Evolutionary conservation across 2,797 vertebrate species (phyloP), one percentile per base, ranked within the genome.

Genomic region (Semaprochilodus insignis): DNA sequence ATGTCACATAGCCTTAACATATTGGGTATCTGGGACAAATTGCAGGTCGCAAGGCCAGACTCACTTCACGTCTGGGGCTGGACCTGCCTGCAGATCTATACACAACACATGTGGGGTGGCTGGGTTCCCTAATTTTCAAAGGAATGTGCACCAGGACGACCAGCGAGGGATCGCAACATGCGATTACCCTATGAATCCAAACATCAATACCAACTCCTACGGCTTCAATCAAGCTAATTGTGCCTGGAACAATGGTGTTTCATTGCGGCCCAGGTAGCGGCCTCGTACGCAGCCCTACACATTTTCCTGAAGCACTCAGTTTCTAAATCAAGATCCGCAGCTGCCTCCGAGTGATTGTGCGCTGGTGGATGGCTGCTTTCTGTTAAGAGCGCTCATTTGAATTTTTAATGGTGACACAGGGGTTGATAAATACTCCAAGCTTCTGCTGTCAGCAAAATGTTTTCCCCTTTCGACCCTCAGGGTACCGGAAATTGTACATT

Each of bases 321-420:
- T 77, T 74, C 69, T 78, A 80, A 83, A 83, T 74, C 74, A 60
- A 60, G 62, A 16, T n/a, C 86, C 73, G 82, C 66, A 80, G 77
- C 85, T 81, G 82, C 76, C 57, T 3, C n/a, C 83, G 80, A 44
- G 14, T 78, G 81, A 82, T 85, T 90, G 82, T 87, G 83, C 77
- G 73, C 34, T 82, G 85, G 77, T 81, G 88, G 77, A 82, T 55
- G 74, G 85, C 85, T 77, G 88, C 87, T 91, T 87, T 92, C 87
- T 85, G 84, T 79, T 83, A 74, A 88, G 81, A 86, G 78, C 84
- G 84, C 87, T 90, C 83, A 91, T 92, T 92, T 90, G 81, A 91
- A 92, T 86, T 90, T 90, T 89, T 89, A 90, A 91, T 91, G 87
- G 75, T 81, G 90, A 91, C 84, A 80, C 85, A 87, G 81, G 85